Conservation (phyloP, 2,797 vertebrate species). For the Caiman crocodilus region DNA sequence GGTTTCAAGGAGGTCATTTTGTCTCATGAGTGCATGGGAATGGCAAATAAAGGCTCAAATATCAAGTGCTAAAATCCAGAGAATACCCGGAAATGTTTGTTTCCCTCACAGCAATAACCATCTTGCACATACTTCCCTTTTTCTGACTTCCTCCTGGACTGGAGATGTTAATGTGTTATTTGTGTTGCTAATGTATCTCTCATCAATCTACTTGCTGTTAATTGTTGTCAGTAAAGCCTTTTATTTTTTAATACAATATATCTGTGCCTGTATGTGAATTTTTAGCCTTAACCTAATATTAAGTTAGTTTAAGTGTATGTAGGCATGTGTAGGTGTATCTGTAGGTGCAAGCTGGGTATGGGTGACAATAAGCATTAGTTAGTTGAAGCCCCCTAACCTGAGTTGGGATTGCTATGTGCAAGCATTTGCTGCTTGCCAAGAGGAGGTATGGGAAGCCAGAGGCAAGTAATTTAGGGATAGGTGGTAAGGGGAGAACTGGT, state of each 20-base stretch:
- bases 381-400: no score
- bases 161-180: background rate
- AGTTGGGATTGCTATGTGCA: no score
- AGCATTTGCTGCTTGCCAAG: no score
- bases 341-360: no score
- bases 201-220: background rate
- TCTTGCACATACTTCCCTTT: background rate
- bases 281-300: no score
- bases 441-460: no score
- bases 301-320: no score
- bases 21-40: background rate
- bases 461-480: no score
- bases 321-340: no score
- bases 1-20: background rate
- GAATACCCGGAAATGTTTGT: background rate
- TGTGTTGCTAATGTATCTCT: background rate
- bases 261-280: no score
- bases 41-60: background rate
- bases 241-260: background rate
- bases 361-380: no score
- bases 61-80: background rate
- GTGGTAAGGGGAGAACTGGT: no score
- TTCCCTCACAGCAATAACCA: background rate
- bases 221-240: background rate
- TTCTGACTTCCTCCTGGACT: background rate